phyloP scores from a whole-genome alignment of 2,888 invertebrate genomes.

The Tenthredo scrophulariae region DNA sequence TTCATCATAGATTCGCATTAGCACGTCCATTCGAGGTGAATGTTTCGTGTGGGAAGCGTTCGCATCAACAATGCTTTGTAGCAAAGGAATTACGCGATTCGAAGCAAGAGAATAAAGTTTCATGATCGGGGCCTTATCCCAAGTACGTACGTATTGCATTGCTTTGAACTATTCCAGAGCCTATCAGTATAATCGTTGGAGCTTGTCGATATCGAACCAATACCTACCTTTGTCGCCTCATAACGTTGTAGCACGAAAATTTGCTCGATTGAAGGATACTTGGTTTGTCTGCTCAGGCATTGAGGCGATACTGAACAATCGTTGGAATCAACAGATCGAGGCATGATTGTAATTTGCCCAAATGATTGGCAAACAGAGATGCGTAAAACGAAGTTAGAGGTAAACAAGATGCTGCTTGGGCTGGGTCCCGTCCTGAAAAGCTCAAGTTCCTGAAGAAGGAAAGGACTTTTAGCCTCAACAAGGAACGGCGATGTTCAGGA shows the following conservation, averaged over 20 bases:
- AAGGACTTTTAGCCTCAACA: neutral
- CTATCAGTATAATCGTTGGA: neutral
- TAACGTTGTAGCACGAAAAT: neutral
- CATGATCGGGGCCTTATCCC: neutral
- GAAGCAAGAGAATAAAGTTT: neutral
- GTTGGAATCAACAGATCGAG: neutral
- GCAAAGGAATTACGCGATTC: neutral
- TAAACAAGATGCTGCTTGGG: neutral
- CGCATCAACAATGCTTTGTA: neutral
- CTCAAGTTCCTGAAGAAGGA: neutral
- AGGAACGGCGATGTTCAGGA: neutral
- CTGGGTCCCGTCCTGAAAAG: neutral
- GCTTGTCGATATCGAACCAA: neutral
- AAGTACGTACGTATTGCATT: neutral
- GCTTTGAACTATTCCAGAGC: slow-evolving; percentile 3
- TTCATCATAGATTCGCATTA: neutral
- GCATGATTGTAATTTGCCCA: neutral
- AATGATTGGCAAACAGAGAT: neutral
- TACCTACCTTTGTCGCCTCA: neutral
- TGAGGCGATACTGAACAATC: slow-evolving; percentile 7
- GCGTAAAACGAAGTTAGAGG: neutral
- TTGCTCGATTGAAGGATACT: slow-evolving; percentile 9
- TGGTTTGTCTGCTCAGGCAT: neutral
- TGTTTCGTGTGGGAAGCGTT: neutral
- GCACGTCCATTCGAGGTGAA: neutral